Evolutionary conservation across 2,888 invertebrate species (phyloP), one percentile per base, ranked within the genome.

Genomic region (Thera britannica): DNA sequence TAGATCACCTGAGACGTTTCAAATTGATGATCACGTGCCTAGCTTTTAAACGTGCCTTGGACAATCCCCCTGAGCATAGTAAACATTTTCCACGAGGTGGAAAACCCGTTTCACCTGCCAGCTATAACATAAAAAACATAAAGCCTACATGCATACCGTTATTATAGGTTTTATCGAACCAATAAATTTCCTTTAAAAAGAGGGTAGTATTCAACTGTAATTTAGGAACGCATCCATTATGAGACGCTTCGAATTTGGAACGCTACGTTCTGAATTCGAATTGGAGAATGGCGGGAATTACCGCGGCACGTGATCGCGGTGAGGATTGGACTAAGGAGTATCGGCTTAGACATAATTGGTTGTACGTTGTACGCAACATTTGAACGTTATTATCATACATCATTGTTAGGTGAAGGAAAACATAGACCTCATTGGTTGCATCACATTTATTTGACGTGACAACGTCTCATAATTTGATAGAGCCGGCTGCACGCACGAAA

Each of bases 281-380:
- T 64, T 71, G 66, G 64, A 62, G 64, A 71, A 71, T 68, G 71
- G 66, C 56, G 62, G 64, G 70, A 70, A 67, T 64, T 66, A 55
- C 56, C 12, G 23, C 38, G 54, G 66, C 34, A 71, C 71, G 68
- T 71, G 71, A 62, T 58, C 63, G 52, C 8, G 68, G 60, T 48
- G 62, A 49, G 52, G 65, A 61, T 64, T 55, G 68, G 46, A 56
- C 57, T 64, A 61, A 64, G 23, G 64, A 56, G 52, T 63, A 60
- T 58, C 38, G 11, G 41, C 51, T 57, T 51, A 12, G 12, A 57
- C 56, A 58, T 57, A 58, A 57, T 58, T 63, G 48, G 49, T 49
- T 35, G 36, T 6, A 44, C 41, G 49, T 49, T 35, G 36, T 6
- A 44, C 41, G 34, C 11, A 48, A 6, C 51, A 9, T 51, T 51